These are phyloP conservation scores for Monochamus saltuarius DNA, from an alignment of 1,140 invertebrate genomes.

Conservation along the genomic window DNA sequence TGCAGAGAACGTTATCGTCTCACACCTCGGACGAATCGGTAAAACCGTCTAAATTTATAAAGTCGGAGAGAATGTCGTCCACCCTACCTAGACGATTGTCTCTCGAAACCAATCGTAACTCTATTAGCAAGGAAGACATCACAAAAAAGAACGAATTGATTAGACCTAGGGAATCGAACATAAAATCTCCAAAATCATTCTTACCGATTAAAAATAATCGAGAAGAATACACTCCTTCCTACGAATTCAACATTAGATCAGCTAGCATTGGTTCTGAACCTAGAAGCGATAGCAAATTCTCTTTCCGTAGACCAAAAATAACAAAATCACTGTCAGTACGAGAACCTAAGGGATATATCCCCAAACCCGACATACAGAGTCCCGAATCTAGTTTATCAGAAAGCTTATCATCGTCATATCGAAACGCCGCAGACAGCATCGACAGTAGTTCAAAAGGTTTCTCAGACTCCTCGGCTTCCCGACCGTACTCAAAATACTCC, in stretches of 20 bases:
- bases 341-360: constrained; percentile 32
- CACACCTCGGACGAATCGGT: constrained; percentile 36
- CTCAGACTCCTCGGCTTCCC: constrained; percentile 27
- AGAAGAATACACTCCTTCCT: constrained; percentile 28
- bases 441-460: constrained; percentile 27
- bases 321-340: constrained; percentile 31
- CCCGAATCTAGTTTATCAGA: constrained; percentile 46
- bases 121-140: background rate
- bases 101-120: constrained; percentile 27
- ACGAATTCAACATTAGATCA: constrained; percentile 31
- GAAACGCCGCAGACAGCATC: constrained; percentile 29
- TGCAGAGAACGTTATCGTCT: constrained; percentile 63
- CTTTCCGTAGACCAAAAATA: constrained; percentile 28
- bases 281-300: constrained; percentile 29
- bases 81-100: constrained; percentile 39
- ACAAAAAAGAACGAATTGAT: constrained; percentile 3
- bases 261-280: constrained; percentile 32
- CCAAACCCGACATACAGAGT: constrained; percentile 33
- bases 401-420: constrained; percentile 32
- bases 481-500: constrained; percentile 38
- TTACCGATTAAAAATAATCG: constrained; percentile 33
- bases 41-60: constrained; percentile 16
- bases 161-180: constrained; percentile 9
- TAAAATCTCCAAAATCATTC: constrained; percentile 25
- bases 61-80: constrained; percentile 32